Conservation (phyloP, 1,140 invertebrate species). For the Drosophila leontia region DNA sequence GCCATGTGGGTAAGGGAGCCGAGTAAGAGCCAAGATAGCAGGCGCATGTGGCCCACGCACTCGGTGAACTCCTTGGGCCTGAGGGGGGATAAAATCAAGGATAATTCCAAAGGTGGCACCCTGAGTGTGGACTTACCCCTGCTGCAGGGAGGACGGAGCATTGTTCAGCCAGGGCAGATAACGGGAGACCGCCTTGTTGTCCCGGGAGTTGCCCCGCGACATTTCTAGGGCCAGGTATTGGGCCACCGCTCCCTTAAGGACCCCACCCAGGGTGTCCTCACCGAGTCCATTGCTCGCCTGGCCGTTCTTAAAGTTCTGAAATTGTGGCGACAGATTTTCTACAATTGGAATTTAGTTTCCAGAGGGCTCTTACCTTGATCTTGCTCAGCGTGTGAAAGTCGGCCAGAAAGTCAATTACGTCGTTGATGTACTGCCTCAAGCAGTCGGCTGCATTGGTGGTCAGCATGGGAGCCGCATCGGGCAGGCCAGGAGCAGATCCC, state of each 20-base stretch:
- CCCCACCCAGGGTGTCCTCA: constrained; percentile 97
- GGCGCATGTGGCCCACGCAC: constrained; percentile 96
- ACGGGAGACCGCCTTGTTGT: constrained; percentile 92
- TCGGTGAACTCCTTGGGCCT: constrained; percentile 96
- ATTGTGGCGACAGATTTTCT: neutral
- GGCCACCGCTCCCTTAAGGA: constrained; percentile 97
- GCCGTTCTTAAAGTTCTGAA: constrained; percentile 92
- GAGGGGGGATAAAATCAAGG: constrained; percentile 75
- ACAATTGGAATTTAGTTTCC: neutral
- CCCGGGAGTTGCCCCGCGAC: constrained; percentile 93
- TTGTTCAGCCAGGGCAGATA: constrained; percentile 97
- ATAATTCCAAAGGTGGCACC: too few species aligned
- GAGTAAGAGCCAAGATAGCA: constrained; percentile 97
- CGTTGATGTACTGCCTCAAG: constrained; percentile 95
- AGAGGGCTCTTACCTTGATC: constrained; percentile 91
- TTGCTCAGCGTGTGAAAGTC: constrained; percentile 98
- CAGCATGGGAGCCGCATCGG: constrained; percentile 87
- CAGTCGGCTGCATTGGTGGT: constrained; percentile 96
- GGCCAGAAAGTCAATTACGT: constrained; percentile 97
- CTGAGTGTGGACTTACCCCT: constrained; percentile 86
- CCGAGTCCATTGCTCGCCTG: constrained; percentile 91
- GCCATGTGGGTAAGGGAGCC: constrained; percentile 96
- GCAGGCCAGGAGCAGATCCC: constrained; percentile 80
- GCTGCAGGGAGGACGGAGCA: constrained; percentile 92
- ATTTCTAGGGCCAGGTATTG: constrained; percentile 98